Percentiles rank a stretch among this genome's conserved stretches.
phyloP scores from a whole-genome alignment of 2,797 vertebrate species.

The Brachyrhaphis roseni region DNA sequence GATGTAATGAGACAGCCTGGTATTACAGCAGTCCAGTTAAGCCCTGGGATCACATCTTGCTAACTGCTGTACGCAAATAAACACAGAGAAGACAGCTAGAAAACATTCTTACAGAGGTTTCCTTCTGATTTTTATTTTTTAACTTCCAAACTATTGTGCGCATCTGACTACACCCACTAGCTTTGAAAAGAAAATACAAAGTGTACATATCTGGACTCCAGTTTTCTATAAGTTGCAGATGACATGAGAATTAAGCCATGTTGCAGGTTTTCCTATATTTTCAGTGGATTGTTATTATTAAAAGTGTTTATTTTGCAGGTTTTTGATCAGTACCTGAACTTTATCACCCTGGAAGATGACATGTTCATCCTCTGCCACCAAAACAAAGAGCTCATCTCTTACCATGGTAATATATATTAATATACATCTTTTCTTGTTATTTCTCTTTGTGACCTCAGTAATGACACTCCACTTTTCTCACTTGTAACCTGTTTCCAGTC shows the following conservation, averaged over 20 bases:
- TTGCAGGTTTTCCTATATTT: background rate
- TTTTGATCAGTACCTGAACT: conserved; percentile 98
- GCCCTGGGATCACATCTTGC: background rate
- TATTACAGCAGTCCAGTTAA: background rate
- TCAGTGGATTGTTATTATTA: background rate
- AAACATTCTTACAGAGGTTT: background rate
- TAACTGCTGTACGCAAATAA: background rate
- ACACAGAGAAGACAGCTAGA: background rate
- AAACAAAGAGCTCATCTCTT: conserved; percentile 96
- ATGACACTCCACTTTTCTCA: background rate
- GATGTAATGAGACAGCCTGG: too few species aligned
- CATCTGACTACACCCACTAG: too few species aligned
- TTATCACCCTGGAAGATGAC: conserved; percentile 98
- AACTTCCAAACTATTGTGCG: too few species aligned
- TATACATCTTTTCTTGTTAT: background rate
- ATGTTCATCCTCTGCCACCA: conserved; percentile 97
- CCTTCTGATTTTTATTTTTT: too few species aligned
- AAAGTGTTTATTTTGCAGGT: conserved; percentile 78
- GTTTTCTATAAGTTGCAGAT: too few species aligned
- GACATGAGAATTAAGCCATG: background rate
- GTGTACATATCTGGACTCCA: too few species aligned
- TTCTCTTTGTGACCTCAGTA: background rate
- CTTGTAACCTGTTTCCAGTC: background rate
- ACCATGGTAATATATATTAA: conserved; percentile 86
- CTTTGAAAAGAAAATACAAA: too few species aligned